Conservation (phyloP, 2,797 vertebrate species). For the Geotrypetes seraphini region DNA sequence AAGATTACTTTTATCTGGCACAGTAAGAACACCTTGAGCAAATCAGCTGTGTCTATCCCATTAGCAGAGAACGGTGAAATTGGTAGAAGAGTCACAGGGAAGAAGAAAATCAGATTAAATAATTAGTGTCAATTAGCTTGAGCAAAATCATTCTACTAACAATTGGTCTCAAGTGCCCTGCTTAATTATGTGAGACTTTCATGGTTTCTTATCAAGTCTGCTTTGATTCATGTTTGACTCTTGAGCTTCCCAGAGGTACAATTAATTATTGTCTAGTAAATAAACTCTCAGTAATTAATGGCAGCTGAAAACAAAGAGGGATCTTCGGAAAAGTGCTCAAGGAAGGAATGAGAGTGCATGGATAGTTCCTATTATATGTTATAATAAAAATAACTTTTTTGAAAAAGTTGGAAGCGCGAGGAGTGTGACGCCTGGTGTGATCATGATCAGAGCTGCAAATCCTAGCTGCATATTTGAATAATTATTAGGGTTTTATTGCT, state of each 20-base stretch:
- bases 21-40: constrained; percentile 19
- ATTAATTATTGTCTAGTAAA: constrained; percentile 97
- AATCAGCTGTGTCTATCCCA: constrained; percentile 23
- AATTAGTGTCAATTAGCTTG: constrained; percentile 99
- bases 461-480: constrained; percentile 10
- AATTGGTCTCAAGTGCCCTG: constrained; percentile 97
- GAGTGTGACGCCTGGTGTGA: too few species aligned
- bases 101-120: constrained; percentile 98
- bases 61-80: constrained; percentile 34
- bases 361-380: too few species aligned
- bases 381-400: too few species aligned
- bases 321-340: constrained; percentile 34
- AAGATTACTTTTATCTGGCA: constrained; percentile 1
- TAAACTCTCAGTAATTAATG: constrained; percentile 80
- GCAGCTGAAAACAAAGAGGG: constrained; percentile 43
- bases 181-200: constrained; percentile 97
- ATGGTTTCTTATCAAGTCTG: constrained; percentile 85
- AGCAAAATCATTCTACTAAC: constrained; percentile 96
- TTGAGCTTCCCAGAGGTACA: constrained; percentile 88
- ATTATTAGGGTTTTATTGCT: neutral
- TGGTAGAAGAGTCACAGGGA: constrained; percentile 50
- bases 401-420: too few species aligned
- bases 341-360: constrained; percentile 9
- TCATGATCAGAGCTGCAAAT: neutral
- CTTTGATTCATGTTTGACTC: constrained; percentile 94